These are phyloP conservation scores for Brachionus rubens DNA, from an alignment of 1,140 invertebrate genomes.

Conservation along the genomic window DNA sequence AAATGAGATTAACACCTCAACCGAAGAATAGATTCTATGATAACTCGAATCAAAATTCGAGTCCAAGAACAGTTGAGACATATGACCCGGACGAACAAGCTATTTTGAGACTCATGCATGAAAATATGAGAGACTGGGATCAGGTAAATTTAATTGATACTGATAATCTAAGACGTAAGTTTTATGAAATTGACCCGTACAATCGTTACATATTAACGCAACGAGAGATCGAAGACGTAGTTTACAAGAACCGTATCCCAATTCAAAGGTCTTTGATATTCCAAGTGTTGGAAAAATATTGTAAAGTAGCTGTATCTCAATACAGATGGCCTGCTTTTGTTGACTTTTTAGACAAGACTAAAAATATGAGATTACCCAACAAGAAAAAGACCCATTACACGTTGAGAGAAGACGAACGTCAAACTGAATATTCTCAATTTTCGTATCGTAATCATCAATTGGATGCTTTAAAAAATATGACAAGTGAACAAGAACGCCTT, in stretches of 20 bases:
- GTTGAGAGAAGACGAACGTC: constrained; percentile 33
- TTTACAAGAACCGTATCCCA: constrained; percentile 44
- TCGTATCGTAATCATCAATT: constrained; percentile 21
- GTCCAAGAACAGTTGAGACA: constrained; percentile 12
- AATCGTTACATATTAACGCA: constrained; percentile 41
- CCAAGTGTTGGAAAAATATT: constrained; percentile 43
- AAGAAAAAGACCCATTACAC: constrained; percentile 36
- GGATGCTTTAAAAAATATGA: constrained; percentile 26
- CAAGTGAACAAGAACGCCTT: constrained; percentile 42
- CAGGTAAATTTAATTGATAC: constrained; percentile 30
- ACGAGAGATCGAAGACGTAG: constrained; percentile 45
- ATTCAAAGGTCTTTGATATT: constrained; percentile 44
- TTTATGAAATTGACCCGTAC: constrained; percentile 43
- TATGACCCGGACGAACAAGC: constrained; percentile 44
- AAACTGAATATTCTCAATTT: background rate
- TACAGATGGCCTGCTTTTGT: constrained; percentile 46
- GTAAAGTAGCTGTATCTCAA: constrained; percentile 1
- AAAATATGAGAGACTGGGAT: constrained; percentile 46
- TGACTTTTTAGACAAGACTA: constrained; percentile 43
- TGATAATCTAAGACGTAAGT: constrained; percentile 40
- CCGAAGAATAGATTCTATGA: background rate
- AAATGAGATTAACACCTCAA: background rate
- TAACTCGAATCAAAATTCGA: background rate
- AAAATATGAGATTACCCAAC: constrained; percentile 32
- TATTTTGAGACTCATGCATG: constrained; percentile 38